Evolutionary conservation across 1,140 invertebrate genomes (phyloP), one percentile per base, ranked within the genome.

Genomic region (Plutomurus gul): DNA sequence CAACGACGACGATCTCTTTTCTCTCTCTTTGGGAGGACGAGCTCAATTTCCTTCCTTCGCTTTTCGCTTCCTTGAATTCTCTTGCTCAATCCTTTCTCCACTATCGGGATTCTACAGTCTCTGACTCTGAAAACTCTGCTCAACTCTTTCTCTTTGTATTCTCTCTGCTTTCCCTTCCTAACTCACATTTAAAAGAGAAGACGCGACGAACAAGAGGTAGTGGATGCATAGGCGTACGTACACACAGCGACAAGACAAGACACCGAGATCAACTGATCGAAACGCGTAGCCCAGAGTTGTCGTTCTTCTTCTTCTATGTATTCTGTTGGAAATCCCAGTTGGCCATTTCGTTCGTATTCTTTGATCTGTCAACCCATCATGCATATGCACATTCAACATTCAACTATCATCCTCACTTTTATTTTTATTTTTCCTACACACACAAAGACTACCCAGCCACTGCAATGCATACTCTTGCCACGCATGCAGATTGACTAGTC

Each of bases 321-420:
- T 65, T 65, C 25, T 33, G 27, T 27, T 65, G 20, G 51, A 73
- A 78, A 60, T 79, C 78, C 78, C 78, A 75, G 71, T 75, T 79
- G 78, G 78, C 78, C 78, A 77, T 75, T 79, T 65, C 72, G 78
- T 75, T 40, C 70, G 47, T 74, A 46, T 75, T 72, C 73, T 75
- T 75, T 79, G 78, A 79, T 79, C 70, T 75, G 78, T 79, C 78
- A 79, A 75, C 78, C 78, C 78, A 75, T 79, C 78, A 79, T 79
- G 78, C 78, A 79, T 78, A 73, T 79, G 78, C 77, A 73, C 70
- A 78, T 78, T 78, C 56, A 72, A 72, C 70, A 72, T 39, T 43
- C 70, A 72, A 72, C 36, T 72, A 65, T 33, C 56, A 65, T 65
- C 22, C 51, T n/a, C 3, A n/a, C n/a, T n/a, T n/a, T n/a, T n/a